Conservation (phyloP, 2,113 vertebrate genomes). For the Noturus placidus region DNA sequence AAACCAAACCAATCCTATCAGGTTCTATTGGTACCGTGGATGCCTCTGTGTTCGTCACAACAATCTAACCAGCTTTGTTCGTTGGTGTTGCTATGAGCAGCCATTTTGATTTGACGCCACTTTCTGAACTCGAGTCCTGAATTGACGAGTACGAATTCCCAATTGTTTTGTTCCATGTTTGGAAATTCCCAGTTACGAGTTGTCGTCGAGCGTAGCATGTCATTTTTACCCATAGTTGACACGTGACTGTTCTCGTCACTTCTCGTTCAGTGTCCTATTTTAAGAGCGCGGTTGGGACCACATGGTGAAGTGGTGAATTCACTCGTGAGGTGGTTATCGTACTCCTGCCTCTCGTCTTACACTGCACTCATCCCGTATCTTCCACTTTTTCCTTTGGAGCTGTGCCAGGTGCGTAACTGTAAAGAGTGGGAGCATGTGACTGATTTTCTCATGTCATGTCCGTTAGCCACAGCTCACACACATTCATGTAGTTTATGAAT, state of each 20-base stretch:
- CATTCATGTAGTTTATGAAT: background rate
- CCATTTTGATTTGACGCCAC: background rate
- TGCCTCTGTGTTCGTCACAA: background rate
- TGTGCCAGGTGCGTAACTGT: background rate
- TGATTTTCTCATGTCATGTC: background rate
- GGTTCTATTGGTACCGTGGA: too few species aligned
- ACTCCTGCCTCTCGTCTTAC: conserved; percentile 18
- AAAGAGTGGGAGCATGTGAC: background rate
- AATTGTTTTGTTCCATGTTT: too few species aligned
- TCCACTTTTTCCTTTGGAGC: conserved; percentile 25
- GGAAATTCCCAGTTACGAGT: background rate
- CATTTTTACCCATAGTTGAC: background rate
- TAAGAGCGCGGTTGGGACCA: conserved; percentile 12
- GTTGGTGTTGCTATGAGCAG: background rate
- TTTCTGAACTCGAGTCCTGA: background rate
- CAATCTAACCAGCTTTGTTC: background rate
- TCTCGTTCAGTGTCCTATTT: background rate
- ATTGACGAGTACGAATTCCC: background rate
- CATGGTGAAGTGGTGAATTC: conserved; percentile 6
- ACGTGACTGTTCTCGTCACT: background rate
- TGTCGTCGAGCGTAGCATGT: background rate
- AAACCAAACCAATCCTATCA: too few species aligned
- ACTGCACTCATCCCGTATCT: conserved; percentile 19
- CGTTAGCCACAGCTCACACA: too few species aligned
- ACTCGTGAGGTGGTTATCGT: conserved; percentile 24